These are phyloP conservation scores for Drosophila prosaltans DNA, from an alignment of 1,140 invertebrate genomes.

Conservation along the genomic window DNA sequence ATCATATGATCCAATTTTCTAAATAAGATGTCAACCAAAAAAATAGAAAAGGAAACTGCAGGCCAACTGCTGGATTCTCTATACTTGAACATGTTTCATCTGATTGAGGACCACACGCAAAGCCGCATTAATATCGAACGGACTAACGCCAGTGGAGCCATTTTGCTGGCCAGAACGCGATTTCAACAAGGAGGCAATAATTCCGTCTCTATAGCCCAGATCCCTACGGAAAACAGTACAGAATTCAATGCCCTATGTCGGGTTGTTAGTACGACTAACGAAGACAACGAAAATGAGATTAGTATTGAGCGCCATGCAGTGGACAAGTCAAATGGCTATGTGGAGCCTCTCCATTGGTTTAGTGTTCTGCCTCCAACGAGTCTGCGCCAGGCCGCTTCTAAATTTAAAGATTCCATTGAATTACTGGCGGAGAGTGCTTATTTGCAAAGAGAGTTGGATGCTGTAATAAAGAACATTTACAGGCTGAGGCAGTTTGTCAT, in stretches of 20 bases:
- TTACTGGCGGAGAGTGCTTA: constrained; percentile 85
- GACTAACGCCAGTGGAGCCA: constrained; percentile 59
- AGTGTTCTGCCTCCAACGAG: constrained; percentile 87
- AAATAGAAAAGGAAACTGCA: constrained; percentile 43
- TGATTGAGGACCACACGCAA: constrained; percentile 71
- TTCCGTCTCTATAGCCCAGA: constrained; percentile 66
- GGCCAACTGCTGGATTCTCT: constrained; percentile 68
- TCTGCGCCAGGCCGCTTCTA: constrained; percentile 85
- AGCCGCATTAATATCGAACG: constrained; percentile 71
- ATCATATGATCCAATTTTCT: constrained; percentile 14
- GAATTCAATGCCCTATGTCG: constrained; percentile 75
- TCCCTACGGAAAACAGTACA: constrained; percentile 76
- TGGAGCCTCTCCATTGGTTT: constrained; percentile 88
- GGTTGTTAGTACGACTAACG: constrained; percentile 28
- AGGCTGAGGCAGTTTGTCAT: constrained; percentile 30
- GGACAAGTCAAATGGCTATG: constrained; percentile 67
- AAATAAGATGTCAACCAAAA: constrained; percentile 38
- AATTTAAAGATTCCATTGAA: constrained; percentile 86
- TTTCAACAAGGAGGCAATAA: constrained; percentile 70
- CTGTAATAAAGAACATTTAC: constrained; percentile 54
- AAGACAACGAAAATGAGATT: constrained; percentile 23
- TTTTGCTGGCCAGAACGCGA: constrained; percentile 72
- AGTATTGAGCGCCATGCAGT: constrained; percentile 47
- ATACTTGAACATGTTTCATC: constrained; percentile 71
- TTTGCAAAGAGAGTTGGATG: constrained; percentile 84